phyloP scores from a whole-genome alignment of 2,113 vertebrate genomes.

The Corapipo altera region DNA sequence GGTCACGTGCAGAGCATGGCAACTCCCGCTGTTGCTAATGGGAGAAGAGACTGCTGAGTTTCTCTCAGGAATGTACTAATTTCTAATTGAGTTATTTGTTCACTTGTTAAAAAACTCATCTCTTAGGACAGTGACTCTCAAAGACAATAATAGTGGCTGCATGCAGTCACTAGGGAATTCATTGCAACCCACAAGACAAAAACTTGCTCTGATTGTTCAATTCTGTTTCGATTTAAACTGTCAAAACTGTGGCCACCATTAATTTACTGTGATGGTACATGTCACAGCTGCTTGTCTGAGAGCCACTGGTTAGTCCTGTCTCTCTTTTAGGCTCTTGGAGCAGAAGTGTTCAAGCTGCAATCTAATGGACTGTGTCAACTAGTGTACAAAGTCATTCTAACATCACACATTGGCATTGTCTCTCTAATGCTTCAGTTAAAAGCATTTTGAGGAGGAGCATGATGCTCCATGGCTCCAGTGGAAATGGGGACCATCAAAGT shows the following conservation, averaged over 20 bases:
- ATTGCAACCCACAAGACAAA: background rate
- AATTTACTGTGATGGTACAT: background rate
- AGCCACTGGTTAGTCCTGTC: background rate
- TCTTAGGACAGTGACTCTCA: constrained; percentile 6
- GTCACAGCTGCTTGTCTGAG: background rate
- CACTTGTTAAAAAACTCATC: constrained; percentile 20
- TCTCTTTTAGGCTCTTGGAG: background rate
- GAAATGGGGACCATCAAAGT: background rate
- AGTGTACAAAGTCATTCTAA: background rate
- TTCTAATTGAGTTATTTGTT: constrained; percentile 32
- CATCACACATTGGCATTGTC: background rate
- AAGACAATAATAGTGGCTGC: background rate
- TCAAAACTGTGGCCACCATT: constrained; percentile 3
- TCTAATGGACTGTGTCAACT: background rate
- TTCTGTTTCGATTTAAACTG: constrained; percentile 25
- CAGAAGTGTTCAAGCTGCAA: background rate
- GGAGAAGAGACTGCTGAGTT: background rate
- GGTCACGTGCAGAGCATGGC: background rate
- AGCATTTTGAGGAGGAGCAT: background rate
- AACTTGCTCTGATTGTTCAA: background rate
- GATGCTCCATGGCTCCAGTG: background rate
- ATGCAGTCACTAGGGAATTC: background rate
- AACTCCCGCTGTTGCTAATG: background rate
- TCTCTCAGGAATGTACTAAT: constrained; percentile 11
- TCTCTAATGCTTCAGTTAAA: background rate